Percentiles rank a stretch among this genome's conserved stretches.
These are phyloP conservation scores for Ennomos fuscantarius DNA, from an alignment of 2,888 invertebrate species.

Conservation along the genomic window DNA sequence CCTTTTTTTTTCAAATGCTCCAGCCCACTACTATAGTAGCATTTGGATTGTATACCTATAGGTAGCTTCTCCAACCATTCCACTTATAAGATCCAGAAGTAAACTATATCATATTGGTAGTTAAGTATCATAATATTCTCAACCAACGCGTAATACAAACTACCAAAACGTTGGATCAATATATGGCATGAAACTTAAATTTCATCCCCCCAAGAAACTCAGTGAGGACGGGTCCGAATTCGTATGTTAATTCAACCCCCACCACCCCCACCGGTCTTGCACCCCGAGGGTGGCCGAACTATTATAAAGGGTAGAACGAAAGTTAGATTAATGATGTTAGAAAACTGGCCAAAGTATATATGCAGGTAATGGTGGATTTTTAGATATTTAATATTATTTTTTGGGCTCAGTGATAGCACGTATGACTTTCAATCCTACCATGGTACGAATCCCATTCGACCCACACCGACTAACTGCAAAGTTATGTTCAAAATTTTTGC, in stretches of 20 bases:
- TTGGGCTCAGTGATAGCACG: too few species aligned
- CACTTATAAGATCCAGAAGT: too few species aligned
- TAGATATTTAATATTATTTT: neutral
- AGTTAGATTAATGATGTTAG: slow-evolving; percentile 86
- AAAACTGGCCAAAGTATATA: slow-evolving; percentile 78
- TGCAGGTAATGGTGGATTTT: slow-evolving; percentile 42
- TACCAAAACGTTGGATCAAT: slow-evolving; percentile 76
- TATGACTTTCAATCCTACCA: too few species aligned
- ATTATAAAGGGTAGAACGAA: slow-evolving; percentile 86
- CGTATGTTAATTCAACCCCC: slow-evolving; percentile 80
- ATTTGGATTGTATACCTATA: too few species aligned
- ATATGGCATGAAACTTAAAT: slow-evolving; percentile 82
- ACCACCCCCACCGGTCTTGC: slow-evolving; percentile 53
- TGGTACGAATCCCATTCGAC: too few species aligned
- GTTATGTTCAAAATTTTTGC: too few species aligned
- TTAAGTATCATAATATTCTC: neutral
- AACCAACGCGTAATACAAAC: slow-evolving; percentile 50
- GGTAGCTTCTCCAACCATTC: too few species aligned
- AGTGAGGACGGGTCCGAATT: slow-evolving; percentile 76
- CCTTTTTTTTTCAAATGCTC: too few species aligned
- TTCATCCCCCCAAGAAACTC: slow-evolving; percentile 79
- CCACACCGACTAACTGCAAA: too few species aligned
- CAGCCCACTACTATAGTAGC: too few species aligned
- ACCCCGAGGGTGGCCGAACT: slow-evolving; percentile 78
- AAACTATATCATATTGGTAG: too few species aligned